These are phyloP conservation scores for Micrasema longulum DNA, from an alignment of 1,140 invertebrate genomes.

Conservation along the genomic window DNA sequence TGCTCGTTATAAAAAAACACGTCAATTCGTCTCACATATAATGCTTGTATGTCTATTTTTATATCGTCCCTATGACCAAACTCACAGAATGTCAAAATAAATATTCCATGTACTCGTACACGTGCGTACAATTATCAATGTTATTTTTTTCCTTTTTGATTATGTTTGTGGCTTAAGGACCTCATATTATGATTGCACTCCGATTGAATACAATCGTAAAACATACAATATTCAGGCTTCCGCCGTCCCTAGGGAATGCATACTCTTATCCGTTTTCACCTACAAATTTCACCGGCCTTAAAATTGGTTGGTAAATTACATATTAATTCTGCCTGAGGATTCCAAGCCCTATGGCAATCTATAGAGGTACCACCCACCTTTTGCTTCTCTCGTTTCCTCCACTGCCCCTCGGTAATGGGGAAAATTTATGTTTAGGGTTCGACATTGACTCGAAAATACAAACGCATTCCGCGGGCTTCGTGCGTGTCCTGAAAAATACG, in stretches of 20 bases:
- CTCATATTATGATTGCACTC: too few relatives aligned
- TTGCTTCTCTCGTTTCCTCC: neutral
- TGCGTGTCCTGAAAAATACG: too few relatives aligned
- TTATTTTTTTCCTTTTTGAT: too few relatives aligned
- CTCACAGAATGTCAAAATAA: too few relatives aligned
- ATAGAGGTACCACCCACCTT: neutral
- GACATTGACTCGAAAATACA: conserved; percentile 48
- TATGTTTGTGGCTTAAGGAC: too few relatives aligned
- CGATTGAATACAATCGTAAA: neutral
- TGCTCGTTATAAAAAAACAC: too few relatives aligned
- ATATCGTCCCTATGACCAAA: too few relatives aligned
- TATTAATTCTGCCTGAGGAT: conserved; percentile 29
- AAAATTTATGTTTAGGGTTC: conserved; percentile 50
- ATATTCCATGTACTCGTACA: too few relatives aligned
- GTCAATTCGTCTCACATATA: too few relatives aligned
- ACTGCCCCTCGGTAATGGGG: neutral
- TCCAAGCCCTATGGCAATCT: conserved; percentile 16
- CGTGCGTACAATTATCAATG: too few relatives aligned
- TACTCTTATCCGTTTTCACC: conserved; percentile 7
- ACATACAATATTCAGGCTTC: conserved; percentile 3
- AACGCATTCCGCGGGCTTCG: too few relatives aligned
- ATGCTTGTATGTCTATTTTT: too few relatives aligned
- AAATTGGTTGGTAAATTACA: conserved; percentile 35
- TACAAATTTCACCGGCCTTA: conserved; percentile 17
- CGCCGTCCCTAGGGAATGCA: neutral